Evolutionary conservation across 2,113 vertebrate genomes (phyloP), one percentile per base, ranked within the genome.

Genomic region (Elephantulus edwardii): DNA sequence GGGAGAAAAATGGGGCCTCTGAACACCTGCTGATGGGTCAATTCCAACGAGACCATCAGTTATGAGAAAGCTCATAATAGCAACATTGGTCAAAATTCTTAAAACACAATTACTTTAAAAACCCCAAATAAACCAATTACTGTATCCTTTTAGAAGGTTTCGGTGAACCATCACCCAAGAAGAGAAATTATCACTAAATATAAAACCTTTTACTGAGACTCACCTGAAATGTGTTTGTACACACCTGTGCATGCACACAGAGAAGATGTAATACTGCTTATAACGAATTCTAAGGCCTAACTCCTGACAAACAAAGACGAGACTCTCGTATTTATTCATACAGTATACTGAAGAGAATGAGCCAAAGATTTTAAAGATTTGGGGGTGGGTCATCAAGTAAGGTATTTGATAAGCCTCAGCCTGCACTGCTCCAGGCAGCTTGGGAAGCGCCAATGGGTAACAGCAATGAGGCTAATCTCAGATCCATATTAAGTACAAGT

Each of bases 391-490:
- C 75, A 84, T 83, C 50, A 93, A 80, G 66, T 30, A 70, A 86
- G 58, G 74, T 66, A 62, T 94, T 40, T 77, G 64, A 46, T 88
- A 91, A 90, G 79, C 86, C 92, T 91, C 62, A 74, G 77, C 74
- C 54, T 87, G 87, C 35, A 78, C 2, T 3, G 70, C 85, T 82
- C 33, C 35, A 44, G 81, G 85, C 68, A 30, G 74, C 54, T 3
- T 8, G 35, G 44, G 52, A 74, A 75, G 40, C 58, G 75, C 20
- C 76, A 79, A 62, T 14, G 24, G 68, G 46, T 82, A 38, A 86
- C 64, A 80, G 14, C 35, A 44, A 44, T 0, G 17, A 86, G 62
- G 33, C 54, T 78, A 62, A 92, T 84, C 92, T 85, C 77, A 56
- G 33, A 30, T 38, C n/a, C 19, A 40, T 19, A 16, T 6, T 35